Base-by-base conservation (phyloP, 2,888 invertebrate species). In the Coleophora deauratella region DNA sequence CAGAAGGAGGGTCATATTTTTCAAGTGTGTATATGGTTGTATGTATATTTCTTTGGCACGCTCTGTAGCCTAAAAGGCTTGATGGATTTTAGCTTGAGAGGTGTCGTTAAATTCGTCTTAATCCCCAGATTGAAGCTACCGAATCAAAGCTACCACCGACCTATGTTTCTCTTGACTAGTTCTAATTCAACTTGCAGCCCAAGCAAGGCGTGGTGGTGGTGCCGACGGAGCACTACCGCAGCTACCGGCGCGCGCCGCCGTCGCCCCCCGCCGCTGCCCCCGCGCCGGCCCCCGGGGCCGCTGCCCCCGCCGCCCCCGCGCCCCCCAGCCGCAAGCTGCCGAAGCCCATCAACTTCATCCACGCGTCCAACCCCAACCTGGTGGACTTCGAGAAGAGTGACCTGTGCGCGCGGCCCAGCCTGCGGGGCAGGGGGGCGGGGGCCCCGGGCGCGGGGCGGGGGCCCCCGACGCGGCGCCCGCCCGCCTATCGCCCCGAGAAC, bases 181-280 rank as follows among this genome's bases (percentile, higher is more conserved):
- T n/a, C n/a, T n/a, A n/a, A n/a, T n/a, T n/a, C n/a, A n/a, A n/a
- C n/a, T n/a, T 27, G 0, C 52, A 73, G 67, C 70, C 54, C 51
- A 86, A 87, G 51, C 64, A 52, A 42, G 50, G 67, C 1, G 59
- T 59, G 40, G 88, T 90, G 42, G 93, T 93, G 0, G 91, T 93
- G 35, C 93, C 93, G 27, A 93, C 94, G 1, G 91, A 92, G 37
- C 92, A 93, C 63, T 93, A 91, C 74, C 87, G 93, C 51, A 93
- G 92, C 59, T 92, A 92, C 56, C 54, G 62, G 79, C 92, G 55
- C 48, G 45, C 49, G 47, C 49, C 36, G 35, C 35, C 42, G 33
- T 42, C 57, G 44, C 32, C 38, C 37, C 13, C 32, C 42, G 10
- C 32, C 33, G 27, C 37, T 38, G 42, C 30, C 37, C 38, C 42